Evolutionary conservation across 2,888 invertebrate species (phyloP).

Genomic region (Drosophila anomalata): DNA sequence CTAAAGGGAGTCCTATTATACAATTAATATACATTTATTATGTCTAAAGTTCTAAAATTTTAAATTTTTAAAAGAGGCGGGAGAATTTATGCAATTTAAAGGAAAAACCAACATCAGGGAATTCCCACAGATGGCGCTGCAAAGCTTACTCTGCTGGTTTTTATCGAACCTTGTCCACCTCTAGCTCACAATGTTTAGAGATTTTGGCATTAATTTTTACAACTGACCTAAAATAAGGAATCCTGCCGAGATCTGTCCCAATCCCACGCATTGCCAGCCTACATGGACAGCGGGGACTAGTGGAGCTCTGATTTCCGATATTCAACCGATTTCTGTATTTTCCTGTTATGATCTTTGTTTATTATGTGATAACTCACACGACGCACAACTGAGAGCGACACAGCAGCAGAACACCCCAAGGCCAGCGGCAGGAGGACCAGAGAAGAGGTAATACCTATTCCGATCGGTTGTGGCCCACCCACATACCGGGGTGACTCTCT

Average conservation of each 20-base stretch:
- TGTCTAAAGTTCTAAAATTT: background rate
- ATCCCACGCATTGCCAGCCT: background rate
- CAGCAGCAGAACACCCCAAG: slow-evolving; percentile 9
- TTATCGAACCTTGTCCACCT: background rate
- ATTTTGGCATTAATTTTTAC: slow-evolving; percentile 15
- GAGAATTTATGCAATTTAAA: slow-evolving; percentile 9
- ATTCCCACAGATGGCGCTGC: background rate
- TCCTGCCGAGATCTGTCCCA: background rate
- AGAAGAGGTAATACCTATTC: slow-evolving; percentile 16
- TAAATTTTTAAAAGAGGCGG: slow-evolving; percentile 31
- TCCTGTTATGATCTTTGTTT: slow-evolving; percentile 5
- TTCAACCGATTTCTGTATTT: background rate
- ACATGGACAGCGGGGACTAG: background rate
- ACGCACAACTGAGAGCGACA: slow-evolving; percentile 30
- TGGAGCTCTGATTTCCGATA: background rate
- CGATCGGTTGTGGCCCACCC: background rate
- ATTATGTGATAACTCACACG: slow-evolving; percentile 44
- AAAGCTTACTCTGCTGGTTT: background rate
- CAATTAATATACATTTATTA: background rate
- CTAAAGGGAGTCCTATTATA: background rate
- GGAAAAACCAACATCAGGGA: background rate
- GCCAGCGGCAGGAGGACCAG: slow-evolving; percentile 14
- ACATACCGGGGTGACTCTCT: background rate
- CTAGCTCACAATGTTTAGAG: slow-evolving; percentile 13
- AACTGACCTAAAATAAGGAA: slow-evolving; percentile 1